phyloP scores from a whole-genome alignment of 2,797 vertebrate species.

The Acanthornis magna region DNA sequence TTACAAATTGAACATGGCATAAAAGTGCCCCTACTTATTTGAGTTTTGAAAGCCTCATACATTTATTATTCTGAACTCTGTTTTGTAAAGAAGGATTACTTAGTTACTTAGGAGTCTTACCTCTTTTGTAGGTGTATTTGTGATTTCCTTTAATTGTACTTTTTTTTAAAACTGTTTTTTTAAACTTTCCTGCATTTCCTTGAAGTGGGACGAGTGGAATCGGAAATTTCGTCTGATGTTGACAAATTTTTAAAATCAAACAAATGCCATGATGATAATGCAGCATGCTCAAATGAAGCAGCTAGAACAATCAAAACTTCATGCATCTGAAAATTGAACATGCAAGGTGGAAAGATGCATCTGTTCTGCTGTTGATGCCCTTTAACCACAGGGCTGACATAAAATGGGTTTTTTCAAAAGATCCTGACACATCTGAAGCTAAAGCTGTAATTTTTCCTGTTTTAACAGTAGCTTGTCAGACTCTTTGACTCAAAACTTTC shows the following conservation, averaged over 20 bases:
- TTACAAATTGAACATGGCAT: background rate
- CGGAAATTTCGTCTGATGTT: background rate
- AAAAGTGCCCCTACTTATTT: background rate
- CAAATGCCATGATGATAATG: background rate
- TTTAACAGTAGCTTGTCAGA: slow-evolving; percentile 23
- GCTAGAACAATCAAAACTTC: background rate
- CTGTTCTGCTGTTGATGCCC: background rate
- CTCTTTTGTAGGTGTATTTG: slow-evolving; percentile 4
- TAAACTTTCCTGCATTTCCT: background rate
- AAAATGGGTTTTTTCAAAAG: slow-evolving; percentile 14
- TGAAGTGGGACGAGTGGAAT: background rate
- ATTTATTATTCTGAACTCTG: background rate
- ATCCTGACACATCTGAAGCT: slow-evolving; percentile 8
- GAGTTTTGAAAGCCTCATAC: background rate
- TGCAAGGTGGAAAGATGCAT: background rate
- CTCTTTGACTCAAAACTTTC: slow-evolving; percentile 20
- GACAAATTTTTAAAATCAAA: background rate
- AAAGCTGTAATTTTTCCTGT: slow-evolving; percentile 38
- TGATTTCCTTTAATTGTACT: background rate
- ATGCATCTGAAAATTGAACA: background rate
- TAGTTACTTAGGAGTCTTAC: background rate
- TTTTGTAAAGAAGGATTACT: background rate
- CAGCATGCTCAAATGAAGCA: background rate
- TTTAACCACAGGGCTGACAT: slow-evolving; percentile 2
- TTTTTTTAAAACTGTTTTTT: background rate